Percentiles rank a stretch among this genome's conserved stretches.
These are phyloP conservation scores for Epinephelus awoara DNA, from an alignment of 2,797 vertebrate species.

Conservation along the genomic window DNA sequence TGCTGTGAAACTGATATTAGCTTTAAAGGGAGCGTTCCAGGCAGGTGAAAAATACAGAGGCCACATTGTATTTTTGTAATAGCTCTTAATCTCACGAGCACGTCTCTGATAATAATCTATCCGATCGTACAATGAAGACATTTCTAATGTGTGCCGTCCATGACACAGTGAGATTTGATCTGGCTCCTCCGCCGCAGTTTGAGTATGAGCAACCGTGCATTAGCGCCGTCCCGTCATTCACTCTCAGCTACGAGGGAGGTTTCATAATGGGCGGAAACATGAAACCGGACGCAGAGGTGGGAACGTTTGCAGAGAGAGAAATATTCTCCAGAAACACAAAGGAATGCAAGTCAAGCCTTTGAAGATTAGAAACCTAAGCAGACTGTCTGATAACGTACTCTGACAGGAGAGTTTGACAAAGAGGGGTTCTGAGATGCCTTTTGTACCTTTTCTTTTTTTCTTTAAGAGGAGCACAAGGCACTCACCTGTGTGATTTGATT, in stretches of 20 bases:
- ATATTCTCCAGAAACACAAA: constrained; percentile 70
- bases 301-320: constrained; percentile 71
- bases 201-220: constrained; percentile 52
- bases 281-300: constrained; percentile 81
- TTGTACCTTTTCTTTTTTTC: background rate
- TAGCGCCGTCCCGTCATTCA: constrained; percentile 74
- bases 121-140: constrained; percentile 61
- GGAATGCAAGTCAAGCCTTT: constrained; percentile 74
- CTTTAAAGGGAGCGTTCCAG: constrained; percentile 43
- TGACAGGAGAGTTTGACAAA: constrained; percentile 48
- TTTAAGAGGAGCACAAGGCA: background rate
- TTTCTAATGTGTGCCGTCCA: constrained; percentile 60
- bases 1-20: constrained; percentile 63
- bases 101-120: constrained; percentile 78
- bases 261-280: constrained; percentile 76
- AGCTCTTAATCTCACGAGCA: constrained; percentile 56
- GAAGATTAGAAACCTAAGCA: constrained; percentile 75
- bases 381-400: constrained; percentile 54
- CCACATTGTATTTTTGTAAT: constrained; percentile 60
- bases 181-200: constrained; percentile 47
- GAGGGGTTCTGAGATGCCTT: constrained; percentile 7
- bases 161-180: constrained; percentile 76
- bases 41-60: constrained; percentile 51
- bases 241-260: constrained; percentile 47
- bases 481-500: constrained; percentile 30